These are phyloP conservation scores for Calliphora vicina DNA, from an alignment of 1,140 invertebrate species.

Conservation along the genomic window DNA sequence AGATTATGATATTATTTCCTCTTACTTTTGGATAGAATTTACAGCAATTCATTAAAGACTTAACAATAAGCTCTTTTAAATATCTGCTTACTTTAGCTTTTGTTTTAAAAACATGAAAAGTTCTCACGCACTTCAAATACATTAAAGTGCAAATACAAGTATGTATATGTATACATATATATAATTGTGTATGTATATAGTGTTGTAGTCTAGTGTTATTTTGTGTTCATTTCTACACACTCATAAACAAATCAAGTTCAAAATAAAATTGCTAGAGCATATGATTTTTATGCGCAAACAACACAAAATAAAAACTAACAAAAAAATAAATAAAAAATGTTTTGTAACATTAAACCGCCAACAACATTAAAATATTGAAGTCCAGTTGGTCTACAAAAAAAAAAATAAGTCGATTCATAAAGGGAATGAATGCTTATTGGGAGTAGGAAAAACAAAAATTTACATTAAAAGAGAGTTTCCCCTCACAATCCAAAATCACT, in stretches of 20 bases:
- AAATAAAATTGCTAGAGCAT: not conserved
- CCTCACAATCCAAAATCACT: too few species aligned
- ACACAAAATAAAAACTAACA: not conserved
- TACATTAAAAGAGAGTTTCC: too few species aligned
- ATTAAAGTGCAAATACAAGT: not conserved
- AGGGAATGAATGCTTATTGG: not conserved
- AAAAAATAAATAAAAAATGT: not conserved
- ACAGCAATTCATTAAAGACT: too few species aligned
- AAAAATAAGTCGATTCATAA: not conserved
- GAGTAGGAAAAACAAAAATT: not conserved
- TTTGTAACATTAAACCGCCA: conserved; percentile 13
- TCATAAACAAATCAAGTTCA: conserved; percentile 12
- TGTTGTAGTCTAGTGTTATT: not conserved
- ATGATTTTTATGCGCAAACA: conserved; percentile 1
- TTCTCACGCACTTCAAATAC: not conserved
- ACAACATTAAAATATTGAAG: not conserved
- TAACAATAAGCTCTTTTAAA: not conserved
- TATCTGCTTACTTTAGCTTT: not conserved
- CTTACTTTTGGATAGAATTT: too few species aligned
- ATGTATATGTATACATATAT: too few species aligned
- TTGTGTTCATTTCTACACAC: not conserved
- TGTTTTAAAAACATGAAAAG: not conserved
- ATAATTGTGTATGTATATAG: not conserved
- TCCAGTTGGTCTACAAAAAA: not conserved
- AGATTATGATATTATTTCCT: too few species aligned